Evolutionary conservation across 1,140 invertebrate species (phyloP).

Genomic region (Cephus cinctus): DNA sequence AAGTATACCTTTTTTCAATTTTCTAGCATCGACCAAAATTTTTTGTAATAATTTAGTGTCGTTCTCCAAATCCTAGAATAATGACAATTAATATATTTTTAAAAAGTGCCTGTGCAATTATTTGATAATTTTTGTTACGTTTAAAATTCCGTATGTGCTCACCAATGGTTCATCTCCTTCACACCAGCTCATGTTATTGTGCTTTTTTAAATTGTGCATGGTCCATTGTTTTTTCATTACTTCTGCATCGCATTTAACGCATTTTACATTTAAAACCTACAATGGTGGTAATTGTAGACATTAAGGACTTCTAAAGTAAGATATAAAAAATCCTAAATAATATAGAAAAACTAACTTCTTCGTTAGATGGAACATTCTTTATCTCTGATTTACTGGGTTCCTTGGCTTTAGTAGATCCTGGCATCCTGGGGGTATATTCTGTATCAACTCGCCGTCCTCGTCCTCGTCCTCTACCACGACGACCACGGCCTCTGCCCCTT

Average conservation of each 20-base stretch:
- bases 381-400: background rate
- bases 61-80: constrained; percentile 47
- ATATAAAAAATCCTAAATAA: background rate
- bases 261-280: constrained; percentile 24
- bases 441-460: background rate
- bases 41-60: constrained; percentile 38
- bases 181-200: constrained; percentile 56
- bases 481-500: background rate
- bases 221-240: constrained; percentile 43
- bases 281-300: constrained; percentile 2
- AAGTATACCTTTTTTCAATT: constrained; percentile 48
- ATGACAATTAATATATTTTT: constrained; percentile 8
- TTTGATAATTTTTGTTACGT: constrained; percentile 2
- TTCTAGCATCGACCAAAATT: constrained; percentile 34
- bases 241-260: constrained; percentile 38
- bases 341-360: constrained; percentile 2
- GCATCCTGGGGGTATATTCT: constrained; percentile 8
- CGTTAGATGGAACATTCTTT: background rate
- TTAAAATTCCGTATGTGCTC: constrained; percentile 25
- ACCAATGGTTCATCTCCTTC: constrained; percentile 45
- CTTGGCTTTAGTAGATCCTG: background rate
- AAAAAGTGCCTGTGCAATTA: constrained; percentile 7
- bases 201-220: constrained; percentile 50
- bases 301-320: background rate
- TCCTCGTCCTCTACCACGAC: constrained; percentile 5